Percentiles rank a stretch among this genome's conserved stretches.
Conservation (phyloP, 2,797 vertebrate species). For the Tadarida brasiliensis region DNA sequence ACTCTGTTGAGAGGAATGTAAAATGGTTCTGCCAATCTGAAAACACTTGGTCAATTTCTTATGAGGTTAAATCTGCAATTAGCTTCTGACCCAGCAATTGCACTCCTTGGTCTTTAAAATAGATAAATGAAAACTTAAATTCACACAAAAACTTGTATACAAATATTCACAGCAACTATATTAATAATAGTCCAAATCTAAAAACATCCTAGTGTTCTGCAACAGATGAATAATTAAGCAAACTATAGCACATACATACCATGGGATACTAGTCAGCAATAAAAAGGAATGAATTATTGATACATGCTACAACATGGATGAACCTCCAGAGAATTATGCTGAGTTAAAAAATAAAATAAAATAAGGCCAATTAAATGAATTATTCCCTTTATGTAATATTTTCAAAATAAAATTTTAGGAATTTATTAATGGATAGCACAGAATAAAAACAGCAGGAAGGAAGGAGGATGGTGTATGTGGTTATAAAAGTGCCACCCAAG, state of each 20-base stretch:
- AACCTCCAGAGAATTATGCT: background rate
- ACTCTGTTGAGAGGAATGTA: background rate
- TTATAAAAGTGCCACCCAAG: conserved; percentile 1
- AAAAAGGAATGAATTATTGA: background rate
- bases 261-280: background rate
- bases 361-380: background rate
- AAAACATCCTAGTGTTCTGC: background rate
- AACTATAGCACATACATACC: too few relatives aligned
- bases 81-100: background rate
- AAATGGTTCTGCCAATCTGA: background rate
- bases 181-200: background rate
- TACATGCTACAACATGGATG: background rate
- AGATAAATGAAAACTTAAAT: background rate
- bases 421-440: background rate
- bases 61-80: background rate
- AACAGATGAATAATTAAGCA: background rate
- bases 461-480: too few relatives aligned
- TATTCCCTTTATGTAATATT: background rate
- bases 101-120: background rate
- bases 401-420: conserved; percentile 6
- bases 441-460: background rate
- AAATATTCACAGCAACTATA: background rate
- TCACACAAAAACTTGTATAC: background rate
- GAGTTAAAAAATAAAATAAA: background rate
- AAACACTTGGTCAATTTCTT: background rate